phyloP scores from a whole-genome alignment of 2,888 invertebrate genomes.

The Prenolepis imparis region DNA sequence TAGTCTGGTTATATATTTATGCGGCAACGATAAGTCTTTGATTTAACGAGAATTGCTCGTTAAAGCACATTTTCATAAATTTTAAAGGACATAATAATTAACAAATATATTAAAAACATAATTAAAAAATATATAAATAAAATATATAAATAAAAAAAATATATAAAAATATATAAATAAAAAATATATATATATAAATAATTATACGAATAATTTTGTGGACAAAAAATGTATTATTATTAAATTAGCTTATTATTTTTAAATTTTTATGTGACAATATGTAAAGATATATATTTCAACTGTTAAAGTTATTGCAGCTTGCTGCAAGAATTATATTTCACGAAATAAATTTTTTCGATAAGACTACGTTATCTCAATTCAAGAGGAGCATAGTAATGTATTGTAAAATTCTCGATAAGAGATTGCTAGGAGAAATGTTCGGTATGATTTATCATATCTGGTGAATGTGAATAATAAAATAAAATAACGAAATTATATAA shows the following conservation, averaged over 20 bases:
- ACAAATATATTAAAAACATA: too few relatives aligned
- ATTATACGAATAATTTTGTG: neutral
- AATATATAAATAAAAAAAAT: neutral
- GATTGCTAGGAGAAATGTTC: neutral
- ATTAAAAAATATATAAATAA: neutral
- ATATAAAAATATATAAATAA: neutral
- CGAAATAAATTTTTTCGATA: constrained; percentile 15
- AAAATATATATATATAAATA: neutral
- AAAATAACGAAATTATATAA: neutral
- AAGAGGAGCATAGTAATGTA: neutral
- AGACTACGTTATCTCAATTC: neutral
- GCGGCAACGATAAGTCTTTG: neutral
- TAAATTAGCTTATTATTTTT: constrained; percentile 10
- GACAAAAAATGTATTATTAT: too few relatives aligned
- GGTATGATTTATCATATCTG: constrained; percentile 5
- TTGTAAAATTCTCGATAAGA: neutral
- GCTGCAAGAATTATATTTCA: neutral
- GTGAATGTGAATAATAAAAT: neutral
- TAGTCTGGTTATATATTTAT: constrained; percentile 25
- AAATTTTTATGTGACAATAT: neutral
- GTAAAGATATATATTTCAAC: neutral
- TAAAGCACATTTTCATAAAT: constrained; percentile 15
- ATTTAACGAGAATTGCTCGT: neutral
- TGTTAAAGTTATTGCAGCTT: neutral
- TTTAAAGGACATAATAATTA: neutral